Evolutionary conservation across 2,797 vertebrate species (phyloP).

Genomic region (Muscicapa comitata): DNA sequence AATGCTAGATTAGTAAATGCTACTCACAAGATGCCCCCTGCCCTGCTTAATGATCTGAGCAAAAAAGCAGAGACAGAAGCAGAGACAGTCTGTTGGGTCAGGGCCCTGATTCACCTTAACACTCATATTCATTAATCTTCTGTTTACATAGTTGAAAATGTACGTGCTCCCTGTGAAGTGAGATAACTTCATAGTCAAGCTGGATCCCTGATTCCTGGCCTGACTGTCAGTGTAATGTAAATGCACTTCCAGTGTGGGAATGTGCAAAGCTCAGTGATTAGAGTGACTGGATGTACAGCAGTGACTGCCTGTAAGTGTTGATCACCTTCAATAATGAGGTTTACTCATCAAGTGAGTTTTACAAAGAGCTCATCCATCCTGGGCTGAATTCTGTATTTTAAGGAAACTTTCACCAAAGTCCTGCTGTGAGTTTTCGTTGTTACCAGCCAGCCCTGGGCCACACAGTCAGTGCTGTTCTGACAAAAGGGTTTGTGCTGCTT

Average conservation of each 20-base stretch:
- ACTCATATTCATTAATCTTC: background rate
- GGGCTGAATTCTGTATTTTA: background rate
- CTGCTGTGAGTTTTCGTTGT: background rate
- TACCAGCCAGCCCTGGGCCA: background rate
- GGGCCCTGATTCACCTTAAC: background rate
- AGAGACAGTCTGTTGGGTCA: background rate
- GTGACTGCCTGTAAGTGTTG: background rate
- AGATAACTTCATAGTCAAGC: background rate
- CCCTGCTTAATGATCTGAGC: background rate
- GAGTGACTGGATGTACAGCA: background rate
- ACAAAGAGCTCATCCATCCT: background rate
- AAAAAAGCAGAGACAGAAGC: background rate
- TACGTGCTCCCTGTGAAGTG: background rate
- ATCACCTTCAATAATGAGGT: background rate
- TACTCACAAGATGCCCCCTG: background rate
- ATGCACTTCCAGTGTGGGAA: background rate
- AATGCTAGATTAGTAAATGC: background rate
- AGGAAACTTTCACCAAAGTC: background rate
- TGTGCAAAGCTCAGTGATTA: background rate
- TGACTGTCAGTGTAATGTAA: background rate
- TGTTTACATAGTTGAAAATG: background rate
- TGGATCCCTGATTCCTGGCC: background rate
- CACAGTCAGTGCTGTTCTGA: background rate
- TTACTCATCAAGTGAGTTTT: background rate
- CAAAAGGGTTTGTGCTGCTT: background rate